Base-by-base conservation (phyloP, 2,888 invertebrate genomes). In the Leucoptera coffeella region DNA sequence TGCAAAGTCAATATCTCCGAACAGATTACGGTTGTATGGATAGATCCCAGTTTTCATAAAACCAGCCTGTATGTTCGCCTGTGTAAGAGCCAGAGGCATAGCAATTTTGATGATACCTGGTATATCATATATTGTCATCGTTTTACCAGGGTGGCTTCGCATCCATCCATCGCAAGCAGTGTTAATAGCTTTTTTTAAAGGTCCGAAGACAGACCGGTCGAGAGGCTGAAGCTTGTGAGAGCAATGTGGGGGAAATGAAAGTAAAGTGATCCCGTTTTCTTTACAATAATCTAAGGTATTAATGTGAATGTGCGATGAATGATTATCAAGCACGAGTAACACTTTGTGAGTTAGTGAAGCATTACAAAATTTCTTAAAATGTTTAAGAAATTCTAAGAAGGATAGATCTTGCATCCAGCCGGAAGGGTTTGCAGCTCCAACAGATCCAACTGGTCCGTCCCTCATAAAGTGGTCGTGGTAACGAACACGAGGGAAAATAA, bases 241-340 rank as follows among this genome's bases (percentile, higher is more conserved):
- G 26, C 38, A 42, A 28, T 44, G 41, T 0, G 41, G 41, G 4
- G 42, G 42, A 26, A 43, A 44, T 2, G 40, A 40, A 1, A 43
- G 28, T 14, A 42, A 1, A 2, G 31, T 24, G 4, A 42, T 41
- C 1, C 38, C 39, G 26, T 44, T 37, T 9, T 28, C 26, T 28
- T 40, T 41, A 14, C 36, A 37, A 21, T 26, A 38, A 15, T 40
- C 37, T 5, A 41, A 15, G 2, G 24, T n/a, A 3, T 35, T 30
- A 13, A 42, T 40, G 10, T 29, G 15, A 2, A 42, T 29, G 27
- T 46, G 42, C 1, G 40, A 44, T 0, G 36, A 14, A 15, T 45
- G 43, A 8, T 45, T 43, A 26, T 45, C 45, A 0, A 45, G 14
- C 1, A 42, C 6, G 0, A 46, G 29, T 25, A 43, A 32, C 0